Evolutionary conservation across 2,113 vertebrate species (phyloP), one percentile per base, ranked within the genome.

Genomic region (Brachyhypopomus gauderio): DNA sequence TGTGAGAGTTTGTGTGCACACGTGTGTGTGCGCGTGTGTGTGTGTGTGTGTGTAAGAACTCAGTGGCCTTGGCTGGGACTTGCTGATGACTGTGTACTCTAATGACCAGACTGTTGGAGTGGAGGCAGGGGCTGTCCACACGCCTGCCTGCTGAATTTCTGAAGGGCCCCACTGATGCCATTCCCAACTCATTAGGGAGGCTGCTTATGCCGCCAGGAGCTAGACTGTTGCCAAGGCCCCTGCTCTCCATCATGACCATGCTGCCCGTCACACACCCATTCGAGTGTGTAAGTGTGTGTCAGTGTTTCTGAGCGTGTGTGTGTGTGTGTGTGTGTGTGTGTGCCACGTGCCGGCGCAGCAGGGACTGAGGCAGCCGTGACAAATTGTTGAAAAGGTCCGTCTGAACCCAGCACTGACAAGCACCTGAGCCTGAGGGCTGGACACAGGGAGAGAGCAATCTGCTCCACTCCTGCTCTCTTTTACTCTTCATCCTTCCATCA

Each of bases 281-380:
- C n/a, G 73, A 73, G 74, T 66, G 56, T 77, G 83, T 20, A 52
- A 77, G 83, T 36, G 74, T 60, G 72, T 72, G 58, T 60, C 41
- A 45, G 63, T 88, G 62, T 73, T 48, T 69, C 36, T 52, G 75
- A 2, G 36, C 41, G 23, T 76, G 41, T 45, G 87, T 92, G 93
- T 94, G 91, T 89, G 93, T 78, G 75, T 34, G 72, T 66, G 80
- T 77, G 67, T 85, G 84, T 30, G 74, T 59, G 75, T 22, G 36
- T 1, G 96, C 90, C 96, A 97, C 96, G 96, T 97, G 96, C 94
- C 94, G 92, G 92, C 96, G 93, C 97, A 96, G 95, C 94, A 91
- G 96, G 95, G 92, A 91, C 93, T 83, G 94, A 89, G 91, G 88
- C 88, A 82, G 93, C 91, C 96, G 94, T 98, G 97, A 98, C 97